Conservation (phyloP, 2,888 invertebrate genomes). For the Diachrysia chrysitis region DNA sequence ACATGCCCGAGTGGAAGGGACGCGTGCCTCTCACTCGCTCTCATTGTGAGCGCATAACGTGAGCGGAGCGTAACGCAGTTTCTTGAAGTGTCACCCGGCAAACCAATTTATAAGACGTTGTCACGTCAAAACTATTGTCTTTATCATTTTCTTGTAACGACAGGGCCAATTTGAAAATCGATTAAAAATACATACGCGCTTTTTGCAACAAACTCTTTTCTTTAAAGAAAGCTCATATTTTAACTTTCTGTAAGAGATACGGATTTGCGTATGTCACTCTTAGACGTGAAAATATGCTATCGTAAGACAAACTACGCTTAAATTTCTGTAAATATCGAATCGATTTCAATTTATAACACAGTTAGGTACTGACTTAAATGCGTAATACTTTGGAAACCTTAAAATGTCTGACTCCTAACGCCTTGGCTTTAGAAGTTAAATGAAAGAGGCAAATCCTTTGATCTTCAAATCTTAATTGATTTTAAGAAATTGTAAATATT, state of each 20-base stretch:
- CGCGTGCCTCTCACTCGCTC: too few relatives aligned
- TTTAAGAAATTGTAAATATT: conserved; percentile 66
- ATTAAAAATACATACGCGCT: too few relatives aligned
- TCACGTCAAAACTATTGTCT: too few relatives aligned
- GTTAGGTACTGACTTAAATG: conserved; percentile 7
- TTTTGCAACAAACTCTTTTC: too few relatives aligned
- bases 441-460: conserved; percentile 65
- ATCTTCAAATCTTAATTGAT: conserved; percentile 72
- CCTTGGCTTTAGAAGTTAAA: conserved; percentile 64
- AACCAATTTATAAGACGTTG: too few relatives aligned
- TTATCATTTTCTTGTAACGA: too few relatives aligned
- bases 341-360: conserved; percentile 31
- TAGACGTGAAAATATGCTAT: conserved; percentile 27
- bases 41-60: too few relatives aligned
- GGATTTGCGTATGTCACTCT: conserved; percentile 12
- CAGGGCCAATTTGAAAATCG: too few relatives aligned
- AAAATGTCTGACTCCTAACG: conserved; percentile 50
- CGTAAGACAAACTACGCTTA: conserved; percentile 8
- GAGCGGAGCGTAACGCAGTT: too few relatives aligned
- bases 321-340: conserved; percentile 32
- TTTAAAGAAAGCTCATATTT: background rate
- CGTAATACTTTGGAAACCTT: conserved; percentile 13
- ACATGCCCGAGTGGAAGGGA: too few relatives aligned
- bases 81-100: too few relatives aligned
- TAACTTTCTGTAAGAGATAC: background rate